Conservation (phyloP, 2,797 vertebrate species). For the Graptemys geographica region DNA sequence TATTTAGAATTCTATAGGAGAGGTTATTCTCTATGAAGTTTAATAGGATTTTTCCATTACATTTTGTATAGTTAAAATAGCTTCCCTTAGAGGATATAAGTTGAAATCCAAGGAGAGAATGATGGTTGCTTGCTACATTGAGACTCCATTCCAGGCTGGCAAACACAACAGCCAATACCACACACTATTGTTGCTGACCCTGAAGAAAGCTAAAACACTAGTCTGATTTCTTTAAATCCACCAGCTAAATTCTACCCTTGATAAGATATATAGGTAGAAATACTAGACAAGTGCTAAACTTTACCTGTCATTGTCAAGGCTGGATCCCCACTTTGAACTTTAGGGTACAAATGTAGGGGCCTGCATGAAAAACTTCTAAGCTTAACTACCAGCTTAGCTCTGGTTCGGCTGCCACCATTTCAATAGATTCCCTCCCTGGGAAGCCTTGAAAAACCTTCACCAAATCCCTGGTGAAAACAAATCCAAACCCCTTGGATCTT, state of each 20-base stretch:
- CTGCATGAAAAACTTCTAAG: too few species aligned
- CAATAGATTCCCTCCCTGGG: too few species aligned
- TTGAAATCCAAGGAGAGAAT: not conserved
- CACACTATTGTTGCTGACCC: not conserved
- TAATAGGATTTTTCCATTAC: not conserved
- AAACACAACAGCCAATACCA: not conserved
- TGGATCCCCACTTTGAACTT: too few species aligned
- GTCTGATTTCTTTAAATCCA: not conserved
- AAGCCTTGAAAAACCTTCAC: too few species aligned
- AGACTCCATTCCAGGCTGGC: not conserved
- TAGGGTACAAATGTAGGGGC: too few species aligned
- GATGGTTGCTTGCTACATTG: not conserved
- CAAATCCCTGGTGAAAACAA: too few species aligned
- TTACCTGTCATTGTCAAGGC: too few species aligned
- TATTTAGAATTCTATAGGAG: not conserved
- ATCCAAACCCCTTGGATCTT: too few species aligned
- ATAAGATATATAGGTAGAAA: not conserved
- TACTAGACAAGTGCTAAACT: slow-evolving; percentile 23
- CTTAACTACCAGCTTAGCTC: too few species aligned
- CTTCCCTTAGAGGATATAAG: not conserved
- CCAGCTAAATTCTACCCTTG: not conserved
- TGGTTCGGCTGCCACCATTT: too few species aligned
- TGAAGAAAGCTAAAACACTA: not conserved
- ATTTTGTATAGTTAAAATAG: not conserved
- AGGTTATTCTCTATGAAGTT: not conserved